Evolutionary conservation across 1,140 invertebrate species (phyloP), one percentile per base, ranked within the genome.

Genomic region (Nasonia giraulti): DNA sequence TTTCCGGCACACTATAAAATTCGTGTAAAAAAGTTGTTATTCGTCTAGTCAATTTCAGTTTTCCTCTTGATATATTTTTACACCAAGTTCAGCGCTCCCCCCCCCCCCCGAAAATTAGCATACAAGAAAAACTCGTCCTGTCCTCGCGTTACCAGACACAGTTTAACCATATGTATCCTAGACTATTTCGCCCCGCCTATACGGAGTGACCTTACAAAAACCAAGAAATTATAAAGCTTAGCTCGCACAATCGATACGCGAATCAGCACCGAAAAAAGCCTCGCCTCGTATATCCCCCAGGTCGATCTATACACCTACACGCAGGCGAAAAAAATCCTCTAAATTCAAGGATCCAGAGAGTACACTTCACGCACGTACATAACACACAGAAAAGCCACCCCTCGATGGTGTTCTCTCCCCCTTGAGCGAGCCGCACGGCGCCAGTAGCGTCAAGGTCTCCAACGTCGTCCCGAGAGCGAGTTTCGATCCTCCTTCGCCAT

Each of bases 391-490:
- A 27, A 27, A 66, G 47, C 79, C 27, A 78, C 75, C 75, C 75
- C 62, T 37, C 40, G 55, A 76, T 82, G 71, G 37, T 77, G 23
- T 76, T 69, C 40, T 71, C 20, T 73, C 47, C 68, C 37, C 55
- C 33, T 71, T 37, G 73, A 33, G 0, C 2, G 2, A 37, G 31
- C 20, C 5, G 27, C 27, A n/a, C n/a, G 55, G 40, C 69, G 74
- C 73, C 83, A 62, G 73, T 85, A 47, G 81, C 87, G 85, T 86
- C 87, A 88, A 87, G 87, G 87, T 88, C 85, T 88, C 78, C 33
- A 3, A 27, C 27, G 27, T 66, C 55, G 62, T 47, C 17, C 73
- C 50, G 71, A 27, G 33, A 71, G 47, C 44, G 20, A 27, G 69
- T 62, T 77, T 83, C 82, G 82, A 77, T 68, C 23, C 62, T 69